phyloP scores from a whole-genome alignment of 2,888 invertebrate genomes.

The Drosophila quinaria region DNA sequence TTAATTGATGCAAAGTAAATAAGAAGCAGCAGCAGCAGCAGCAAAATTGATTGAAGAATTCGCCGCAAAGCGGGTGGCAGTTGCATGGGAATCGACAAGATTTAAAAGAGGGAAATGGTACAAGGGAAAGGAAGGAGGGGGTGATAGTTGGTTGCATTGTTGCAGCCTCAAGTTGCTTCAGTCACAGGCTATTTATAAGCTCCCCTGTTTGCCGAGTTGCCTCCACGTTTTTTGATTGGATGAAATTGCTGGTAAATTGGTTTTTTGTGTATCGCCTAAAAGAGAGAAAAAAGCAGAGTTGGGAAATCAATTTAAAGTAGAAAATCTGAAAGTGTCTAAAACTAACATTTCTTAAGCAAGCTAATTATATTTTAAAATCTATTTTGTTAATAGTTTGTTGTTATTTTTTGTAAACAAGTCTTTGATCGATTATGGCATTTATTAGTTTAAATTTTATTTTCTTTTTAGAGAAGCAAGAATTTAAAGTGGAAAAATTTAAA shows the following conservation, averaged over 20 bases:
- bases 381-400: not conserved
- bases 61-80: constrained; percentile 66
- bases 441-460: not conserved
- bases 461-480: not conserved
- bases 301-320: constrained; percentile 37
- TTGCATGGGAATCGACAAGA: constrained; percentile 23
- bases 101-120: not conserved
- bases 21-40: constrained; percentile 62
- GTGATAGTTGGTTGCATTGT: constrained; percentile 53
- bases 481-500: not conserved
- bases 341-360: not conserved
- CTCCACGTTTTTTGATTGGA: constrained; percentile 70
- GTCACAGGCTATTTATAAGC: constrained; percentile 74
- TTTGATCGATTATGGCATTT: not conserved
- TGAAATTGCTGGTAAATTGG: constrained; percentile 79
- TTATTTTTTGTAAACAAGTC: not conserved
- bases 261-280: constrained; percentile 60
- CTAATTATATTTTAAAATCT: constrained; percentile 1
- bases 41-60: constrained; percentile 79
- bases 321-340: constrained; percentile 27
- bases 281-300: not conserved
- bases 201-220: constrained; percentile 33
- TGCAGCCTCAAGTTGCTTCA: constrained; percentile 52
- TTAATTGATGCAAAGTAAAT: constrained; percentile 82
- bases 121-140: not conserved